phyloP scores from a whole-genome alignment of 2,888 invertebrate species.

The Catonia carolina region DNA sequence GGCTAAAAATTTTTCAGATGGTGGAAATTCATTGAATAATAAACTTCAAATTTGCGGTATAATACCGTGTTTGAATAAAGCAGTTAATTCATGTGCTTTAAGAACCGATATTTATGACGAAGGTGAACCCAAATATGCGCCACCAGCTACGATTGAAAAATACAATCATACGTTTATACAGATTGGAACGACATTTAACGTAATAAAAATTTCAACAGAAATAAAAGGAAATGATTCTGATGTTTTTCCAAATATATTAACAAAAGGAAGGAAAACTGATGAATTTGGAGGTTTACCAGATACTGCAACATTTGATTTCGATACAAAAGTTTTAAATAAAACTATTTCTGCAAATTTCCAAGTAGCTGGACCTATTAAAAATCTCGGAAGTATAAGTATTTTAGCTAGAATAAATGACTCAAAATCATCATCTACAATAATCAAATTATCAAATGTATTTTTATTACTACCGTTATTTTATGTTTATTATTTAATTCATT shows the following conservation, averaged over 20 bases:
- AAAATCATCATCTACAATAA: too few relatives aligned
- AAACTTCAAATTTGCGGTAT: conserved; percentile 44
- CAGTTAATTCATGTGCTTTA: conserved; percentile 44
- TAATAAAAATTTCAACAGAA: not conserved
- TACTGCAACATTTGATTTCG: too few relatives aligned
- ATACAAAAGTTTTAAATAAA: too few relatives aligned
- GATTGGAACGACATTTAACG: not conserved
- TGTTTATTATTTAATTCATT: too few relatives aligned
- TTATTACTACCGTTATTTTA: too few relatives aligned
- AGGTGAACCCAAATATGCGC: not conserved
- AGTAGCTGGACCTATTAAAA: too few relatives aligned
- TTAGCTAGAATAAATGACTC: too few relatives aligned
- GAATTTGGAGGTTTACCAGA: too few relatives aligned
- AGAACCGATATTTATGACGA: conserved; percentile 9
- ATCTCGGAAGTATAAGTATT: too few relatives aligned
- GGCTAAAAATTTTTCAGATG: conserved; percentile 23
- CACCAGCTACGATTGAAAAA: not conserved
- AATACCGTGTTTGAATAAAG: conserved; percentile 47
- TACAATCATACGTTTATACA: not conserved
- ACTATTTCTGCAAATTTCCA: too few relatives aligned
- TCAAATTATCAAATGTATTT: too few relatives aligned
- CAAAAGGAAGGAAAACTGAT: too few relatives aligned
- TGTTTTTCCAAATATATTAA: not conserved
- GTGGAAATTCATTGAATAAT: not conserved
- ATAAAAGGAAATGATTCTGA: not conserved